Percentiles rank a stretch among this genome's conserved stretches.
Evolutionary conservation across 2,888 invertebrate species (phyloP).

Genomic region (Leptarthrus brevirostris): DNA sequence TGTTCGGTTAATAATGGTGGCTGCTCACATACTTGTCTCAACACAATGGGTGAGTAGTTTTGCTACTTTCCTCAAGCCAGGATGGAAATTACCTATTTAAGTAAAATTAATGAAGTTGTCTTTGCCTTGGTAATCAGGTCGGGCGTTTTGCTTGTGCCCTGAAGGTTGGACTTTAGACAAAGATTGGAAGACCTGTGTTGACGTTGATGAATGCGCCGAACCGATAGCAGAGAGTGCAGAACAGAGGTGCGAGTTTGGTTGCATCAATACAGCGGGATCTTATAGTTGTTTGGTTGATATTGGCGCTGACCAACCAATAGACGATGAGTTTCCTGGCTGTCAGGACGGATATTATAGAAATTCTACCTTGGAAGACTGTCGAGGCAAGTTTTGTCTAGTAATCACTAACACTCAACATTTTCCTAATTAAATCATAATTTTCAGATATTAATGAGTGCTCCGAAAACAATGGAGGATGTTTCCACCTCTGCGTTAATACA

Average conservation of each 20-base stretch:
- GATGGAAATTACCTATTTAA: slow-evolving; percentile 30
- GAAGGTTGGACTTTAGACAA: slow-evolving; percentile 61
- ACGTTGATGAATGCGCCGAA: slow-evolving; percentile 68
- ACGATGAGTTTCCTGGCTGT: slow-evolving; percentile 52
- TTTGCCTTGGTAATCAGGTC: slow-evolving; percentile 48
- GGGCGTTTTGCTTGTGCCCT: slow-evolving; percentile 64
- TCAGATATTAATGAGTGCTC: slow-evolving; percentile 52
- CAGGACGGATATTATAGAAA: slow-evolving; percentile 54
- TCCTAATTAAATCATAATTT: too few species aligned
- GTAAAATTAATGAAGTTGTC: slow-evolving; percentile 26
- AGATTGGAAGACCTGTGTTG: slow-evolving; percentile 63
- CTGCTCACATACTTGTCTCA: slow-evolving; percentile 56
- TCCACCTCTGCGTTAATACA: slow-evolving; percentile 56
- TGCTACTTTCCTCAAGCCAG: not conserved
- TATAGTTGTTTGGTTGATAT: slow-evolving; percentile 69
- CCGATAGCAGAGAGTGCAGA: slow-evolving; percentile 60
- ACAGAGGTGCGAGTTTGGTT: slow-evolving; percentile 65
- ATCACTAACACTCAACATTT: too few species aligned
- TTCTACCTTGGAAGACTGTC: slow-evolving; percentile 54
- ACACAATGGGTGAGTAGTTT: slow-evolving; percentile 54
- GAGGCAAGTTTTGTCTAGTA: slow-evolving; percentile 48
- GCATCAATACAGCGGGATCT: slow-evolving; percentile 69
- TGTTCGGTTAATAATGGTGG: slow-evolving; percentile 56
- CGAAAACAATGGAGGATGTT: slow-evolving; percentile 55
- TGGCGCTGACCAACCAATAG: slow-evolving; percentile 60